These are phyloP conservation scores for Magallana angulata DNA, from an alignment of 1,140 invertebrate species.

Conservation along the genomic window DNA sequence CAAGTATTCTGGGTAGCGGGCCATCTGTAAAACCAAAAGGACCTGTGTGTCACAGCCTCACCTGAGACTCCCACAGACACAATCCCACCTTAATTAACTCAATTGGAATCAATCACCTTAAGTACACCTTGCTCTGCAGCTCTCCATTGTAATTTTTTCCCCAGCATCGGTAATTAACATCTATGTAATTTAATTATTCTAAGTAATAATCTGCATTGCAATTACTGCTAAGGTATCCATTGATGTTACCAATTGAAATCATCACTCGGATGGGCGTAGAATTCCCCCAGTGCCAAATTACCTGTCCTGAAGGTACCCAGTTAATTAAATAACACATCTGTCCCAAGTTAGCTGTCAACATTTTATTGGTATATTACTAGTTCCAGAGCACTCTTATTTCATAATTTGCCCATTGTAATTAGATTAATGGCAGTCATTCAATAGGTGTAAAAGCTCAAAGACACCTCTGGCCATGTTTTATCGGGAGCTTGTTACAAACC, in stretches of 20 bases:
- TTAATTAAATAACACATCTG: conserved; percentile 35
- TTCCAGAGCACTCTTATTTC: conserved; percentile 33
- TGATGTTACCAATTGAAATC: conserved; percentile 26
- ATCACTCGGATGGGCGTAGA: background rate
- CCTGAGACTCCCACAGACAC: background rate
- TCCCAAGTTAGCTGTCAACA: conserved; percentile 12
- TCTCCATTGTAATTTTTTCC: background rate
- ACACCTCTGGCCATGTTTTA: conserved; percentile 19
- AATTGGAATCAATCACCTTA: conserved; percentile 25
- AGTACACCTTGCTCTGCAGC: conserved; percentile 23
- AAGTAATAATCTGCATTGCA: conserved; percentile 25
- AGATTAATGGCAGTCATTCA: conserved; percentile 26
- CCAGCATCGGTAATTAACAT: conserved; percentile 21
- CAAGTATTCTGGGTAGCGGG: background rate
- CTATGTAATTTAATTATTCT: conserved; percentile 37
- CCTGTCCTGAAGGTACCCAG: conserved; percentile 29
- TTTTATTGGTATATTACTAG: conserved; percentile 36
- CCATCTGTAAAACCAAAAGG: background rate
- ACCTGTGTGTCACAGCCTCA: background rate
- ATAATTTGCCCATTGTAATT: conserved; percentile 29
- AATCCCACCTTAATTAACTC: conserved; percentile 29
- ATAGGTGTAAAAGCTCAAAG: conserved; percentile 4
- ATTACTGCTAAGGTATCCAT: conserved; percentile 29
- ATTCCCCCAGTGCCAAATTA: conserved; percentile 28
- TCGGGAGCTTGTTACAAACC: background rate